Evolutionary conservation across 1,140 invertebrate genomes (phyloP), one percentile per base, ranked within the genome.

Genomic region (Rhizoglyphus robini): DNA sequence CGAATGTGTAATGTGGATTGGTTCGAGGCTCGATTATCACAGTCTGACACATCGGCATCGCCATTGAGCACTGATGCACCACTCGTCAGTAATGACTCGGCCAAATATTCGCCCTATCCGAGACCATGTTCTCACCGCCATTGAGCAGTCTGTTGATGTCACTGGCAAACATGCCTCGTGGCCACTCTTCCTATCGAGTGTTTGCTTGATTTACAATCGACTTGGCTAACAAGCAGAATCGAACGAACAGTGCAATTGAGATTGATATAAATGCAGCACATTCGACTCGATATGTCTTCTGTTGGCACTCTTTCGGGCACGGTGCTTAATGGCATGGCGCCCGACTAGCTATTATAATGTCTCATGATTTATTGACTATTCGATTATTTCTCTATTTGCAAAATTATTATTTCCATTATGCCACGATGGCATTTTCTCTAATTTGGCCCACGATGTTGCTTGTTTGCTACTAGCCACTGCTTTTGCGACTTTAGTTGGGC

Each of bases 351-450:
- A 54, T 20, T 8, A 5, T 54, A 54, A 54, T 54, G 51, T 54
- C 8, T 54, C 51, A 54, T 54, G 51, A 54, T 54, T 54, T 54
- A 54, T 54, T 54, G 20, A 54, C 51, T 54, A 54, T 54, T 5
- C 51, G 51, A 54, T 54, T 54, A 54, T 54, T 54, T 54, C 51
- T 54, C 8, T 20, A 54, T 54, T 54, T 54, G 51, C 20, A 54
- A 8, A 8, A 5, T 5, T 54, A 54, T 54, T 54, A 54, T 54
- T 54, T 54, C 8, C 20, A 54, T 54, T 54, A 15, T 25, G 51
- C 8, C 8, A 54, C 20, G 51, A 54, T 8, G 20, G 5, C 51
- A 32, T 27, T 32, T 54, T 32, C 23, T 54, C 20, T 54, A 54
- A 54, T 54, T 54, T 54, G 23, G 51, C 23, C 15, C 51, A 54